phyloP scores from a whole-genome alignment of 1,140 invertebrate genomes.

The Dolichoris vasculosae region DNA sequence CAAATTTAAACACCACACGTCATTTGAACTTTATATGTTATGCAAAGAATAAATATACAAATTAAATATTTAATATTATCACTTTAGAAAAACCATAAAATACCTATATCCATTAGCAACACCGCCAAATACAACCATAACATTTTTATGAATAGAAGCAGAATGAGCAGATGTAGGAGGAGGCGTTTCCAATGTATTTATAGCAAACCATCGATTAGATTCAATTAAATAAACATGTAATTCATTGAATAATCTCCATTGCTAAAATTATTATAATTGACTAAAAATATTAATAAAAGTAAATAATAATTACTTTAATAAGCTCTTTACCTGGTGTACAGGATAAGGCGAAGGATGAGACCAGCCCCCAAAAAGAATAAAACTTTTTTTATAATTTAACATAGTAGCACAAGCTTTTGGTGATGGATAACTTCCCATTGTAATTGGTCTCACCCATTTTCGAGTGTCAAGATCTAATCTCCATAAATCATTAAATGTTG shows the following conservation, averaged over 20 bases:
- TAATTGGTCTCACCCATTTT: conserved; percentile 87
- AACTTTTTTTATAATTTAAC: conserved; percentile 87
- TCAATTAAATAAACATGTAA: conserved; percentile 91
- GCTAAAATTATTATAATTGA: conserved; percentile 64
- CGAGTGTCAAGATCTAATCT: conserved; percentile 89
- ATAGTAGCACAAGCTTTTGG: conserved; percentile 96
- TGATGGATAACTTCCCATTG: conserved; percentile 93
- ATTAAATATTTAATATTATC: background rate
- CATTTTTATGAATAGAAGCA: conserved; percentile 89
- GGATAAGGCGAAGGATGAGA: conserved; percentile 94
- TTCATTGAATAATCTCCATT: conserved; percentile 92
- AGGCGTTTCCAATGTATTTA: conserved; percentile 79
- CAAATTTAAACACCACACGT: conserved; percentile 92
- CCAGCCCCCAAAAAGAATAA: conserved; percentile 97
- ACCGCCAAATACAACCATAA: conserved; percentile 95
- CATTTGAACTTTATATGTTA: conserved; percentile 82
- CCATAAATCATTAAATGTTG: conserved; percentile 98
- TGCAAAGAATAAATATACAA: background rate
- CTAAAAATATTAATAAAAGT: background rate
- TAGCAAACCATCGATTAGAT: conserved; percentile 88
- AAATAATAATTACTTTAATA: background rate
- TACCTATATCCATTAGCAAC: conserved; percentile 67
- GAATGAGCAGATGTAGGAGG: conserved; percentile 93
- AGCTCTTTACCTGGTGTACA: conserved; percentile 83
- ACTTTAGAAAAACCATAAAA: background rate